Base-by-base conservation (phyloP, 2,888 invertebrate genomes). In the Herminia tarsipennalis region DNA sequence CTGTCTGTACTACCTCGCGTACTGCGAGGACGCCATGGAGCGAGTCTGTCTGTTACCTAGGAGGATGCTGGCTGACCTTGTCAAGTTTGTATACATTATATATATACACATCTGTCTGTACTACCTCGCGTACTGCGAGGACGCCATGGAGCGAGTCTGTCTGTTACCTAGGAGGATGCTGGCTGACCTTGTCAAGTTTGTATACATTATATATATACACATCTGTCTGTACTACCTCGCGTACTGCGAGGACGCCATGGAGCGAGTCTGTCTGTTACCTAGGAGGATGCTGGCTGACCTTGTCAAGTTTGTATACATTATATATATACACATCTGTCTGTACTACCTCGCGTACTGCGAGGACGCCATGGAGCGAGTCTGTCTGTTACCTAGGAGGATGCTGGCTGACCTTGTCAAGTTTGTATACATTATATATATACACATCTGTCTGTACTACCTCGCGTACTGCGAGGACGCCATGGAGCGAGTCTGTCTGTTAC, bases 21-120 rank as follows among this genome's bases (percentile, higher is more conserved):
- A 98, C 87, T 98, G 97, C 77, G 98, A 98, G 78, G 99, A 99
- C 83, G 98, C 98, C 0, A 98, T 99, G 97, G 99, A 99, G 81
- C 93, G 97, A 39, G 97, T 98, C 13, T 99, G 98, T 73, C 90
- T 96, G 13, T 92, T 98, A 79, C 96, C 98, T 0, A 94, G 96
- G 70, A 93, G 93, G 56, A 93, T 96, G 0, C 93, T 98, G 22
- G 93, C 94, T 0, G 95, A 95, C 65, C 88, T 98, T 17, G 97
- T 98, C 28, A 95, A 93, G 93, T 94, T 77, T 85, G 86, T 66
- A 9, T 6, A n/a, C n/a, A n/a, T n/a, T n/a, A n/a, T n/a, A n/a
- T n/a, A n/a, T n/a, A n/a, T n/a, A n/a, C n/a, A n/a, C 0, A 97
- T 99, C 53, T 98, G 98, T 66, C 92, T 99, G 21, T 99, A 99